These are phyloP conservation scores for Triops longicaudatus DNA, from an alignment of 1,140 invertebrate species.

Conservation along the genomic window DNA sequence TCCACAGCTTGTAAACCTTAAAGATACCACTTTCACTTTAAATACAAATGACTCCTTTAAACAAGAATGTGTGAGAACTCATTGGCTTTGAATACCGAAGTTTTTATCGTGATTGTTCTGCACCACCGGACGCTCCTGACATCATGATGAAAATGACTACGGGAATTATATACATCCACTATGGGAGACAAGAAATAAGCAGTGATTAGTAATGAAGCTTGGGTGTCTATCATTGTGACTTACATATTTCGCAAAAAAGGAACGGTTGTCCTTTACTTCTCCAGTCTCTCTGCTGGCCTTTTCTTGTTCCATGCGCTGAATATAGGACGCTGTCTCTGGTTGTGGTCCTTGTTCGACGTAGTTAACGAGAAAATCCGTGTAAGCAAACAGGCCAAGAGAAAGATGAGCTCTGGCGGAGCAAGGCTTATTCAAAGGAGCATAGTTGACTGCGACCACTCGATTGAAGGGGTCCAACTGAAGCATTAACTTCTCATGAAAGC, in stretches of 20 bases:
- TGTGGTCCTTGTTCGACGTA: not conserved
- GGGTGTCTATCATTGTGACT: constrained; percentile 41
- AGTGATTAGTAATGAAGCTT: constrained; percentile 26
- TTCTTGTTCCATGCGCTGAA: constrained; percentile 83
- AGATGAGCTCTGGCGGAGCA: not conserved
- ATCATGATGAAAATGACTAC: constrained; percentile 74
- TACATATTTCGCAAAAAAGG: constrained; percentile 95
- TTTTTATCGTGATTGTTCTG: constrained; percentile 17
- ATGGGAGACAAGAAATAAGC: constrained; percentile 42
- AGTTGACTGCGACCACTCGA: not conserved
- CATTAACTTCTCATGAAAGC: not conserved
- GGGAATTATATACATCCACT: constrained; percentile 95
- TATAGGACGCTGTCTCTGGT: constrained; percentile 84
- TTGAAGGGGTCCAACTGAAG: not conserved
- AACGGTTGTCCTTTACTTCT: constrained; percentile 82
- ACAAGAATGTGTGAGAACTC: not conserved
- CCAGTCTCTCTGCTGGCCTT: constrained; percentile 79
- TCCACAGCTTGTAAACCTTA: not conserved
- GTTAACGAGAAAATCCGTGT: not conserved
- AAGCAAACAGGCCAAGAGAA: not conserved
- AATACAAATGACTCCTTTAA: not conserved
- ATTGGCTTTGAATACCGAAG: not conserved
- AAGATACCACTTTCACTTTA: not conserved
- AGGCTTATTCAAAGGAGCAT: not conserved
- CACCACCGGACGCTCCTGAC: constrained; percentile 61